These are phyloP conservation scores for Sebastes miniatus DNA, from an alignment of 2,797 vertebrate genomes.

Conservation along the genomic window DNA sequence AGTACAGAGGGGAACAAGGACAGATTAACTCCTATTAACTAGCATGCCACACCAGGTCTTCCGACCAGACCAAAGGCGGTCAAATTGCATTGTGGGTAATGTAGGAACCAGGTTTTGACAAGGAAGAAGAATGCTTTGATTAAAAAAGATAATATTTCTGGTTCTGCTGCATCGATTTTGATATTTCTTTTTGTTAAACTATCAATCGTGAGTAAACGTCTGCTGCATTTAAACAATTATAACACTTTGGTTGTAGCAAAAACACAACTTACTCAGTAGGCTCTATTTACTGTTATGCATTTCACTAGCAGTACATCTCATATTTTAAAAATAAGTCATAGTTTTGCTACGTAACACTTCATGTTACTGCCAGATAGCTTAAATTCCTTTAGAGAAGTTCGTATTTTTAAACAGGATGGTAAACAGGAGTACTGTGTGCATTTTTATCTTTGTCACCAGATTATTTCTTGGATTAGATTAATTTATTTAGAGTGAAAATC, in stretches of 20 bases:
- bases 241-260: background rate
- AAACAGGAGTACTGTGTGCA: background rate
- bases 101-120: background rate
- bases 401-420: background rate
- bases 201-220: background rate
- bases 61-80: background rate
- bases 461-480: background rate
- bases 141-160: background rate
- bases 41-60: background rate
- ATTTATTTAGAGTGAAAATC: background rate
- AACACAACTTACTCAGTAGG: background rate
- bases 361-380: background rate
- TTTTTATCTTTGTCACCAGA: background rate
- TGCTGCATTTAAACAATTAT: background rate
- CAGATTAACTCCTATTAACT: too few species aligned
- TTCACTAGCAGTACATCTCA: background rate
- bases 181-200: background rate
- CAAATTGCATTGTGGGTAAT: background rate
- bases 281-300: background rate
- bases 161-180: background rate
- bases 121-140: background rate
- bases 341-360: background rate
- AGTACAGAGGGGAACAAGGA: too few species aligned
- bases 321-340: background rate
- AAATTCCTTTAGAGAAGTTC: background rate